Conservation (phyloP, 2,113 vertebrate species). For the Pogonocichla stellata region DNA sequence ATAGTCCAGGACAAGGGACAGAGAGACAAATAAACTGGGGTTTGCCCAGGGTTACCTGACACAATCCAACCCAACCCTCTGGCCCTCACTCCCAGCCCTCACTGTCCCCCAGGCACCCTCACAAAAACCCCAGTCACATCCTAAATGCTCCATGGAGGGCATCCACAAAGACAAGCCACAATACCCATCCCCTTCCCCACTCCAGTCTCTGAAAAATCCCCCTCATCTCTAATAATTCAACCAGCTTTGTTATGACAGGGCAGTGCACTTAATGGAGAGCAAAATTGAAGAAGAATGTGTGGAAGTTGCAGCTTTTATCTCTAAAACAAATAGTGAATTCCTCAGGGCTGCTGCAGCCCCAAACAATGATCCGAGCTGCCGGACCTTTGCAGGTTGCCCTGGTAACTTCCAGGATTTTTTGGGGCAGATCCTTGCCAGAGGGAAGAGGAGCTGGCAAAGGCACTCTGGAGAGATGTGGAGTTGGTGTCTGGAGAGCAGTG, state of each 20-base stretch:
- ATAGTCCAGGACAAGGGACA: background rate
- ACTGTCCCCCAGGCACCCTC: background rate
- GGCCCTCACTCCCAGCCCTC: background rate
- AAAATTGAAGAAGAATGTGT: slow-evolving; percentile 78
- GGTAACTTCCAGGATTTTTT: slow-evolving; percentile 68
- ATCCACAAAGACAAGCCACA: background rate
- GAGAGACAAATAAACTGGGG: background rate
- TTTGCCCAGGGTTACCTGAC: background rate
- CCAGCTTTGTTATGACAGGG: slow-evolving; percentile 41
- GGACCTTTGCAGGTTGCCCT: slow-evolving; percentile 64
- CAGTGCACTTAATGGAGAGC: slow-evolving; percentile 63
- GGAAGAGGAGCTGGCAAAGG: slow-evolving; percentile 16
- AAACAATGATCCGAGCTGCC: slow-evolving; percentile 57
- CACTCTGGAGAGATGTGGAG: background rate
- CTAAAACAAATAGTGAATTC: slow-evolving; percentile 83
- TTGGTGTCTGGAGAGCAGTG: background rate
- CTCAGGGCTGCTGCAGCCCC: slow-evolving; percentile 59
- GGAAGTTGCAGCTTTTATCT: slow-evolving; percentile 80
- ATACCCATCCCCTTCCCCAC: background rate
- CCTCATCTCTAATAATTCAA: slow-evolving; percentile 21
- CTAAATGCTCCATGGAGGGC: background rate
- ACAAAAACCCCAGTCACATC: background rate
- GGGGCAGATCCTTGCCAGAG: slow-evolving; percentile 23
- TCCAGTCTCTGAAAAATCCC: fast-evolving
- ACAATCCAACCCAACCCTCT: background rate